Base-by-base conservation (phyloP, 2,113 vertebrate genomes). In the Lepisosteus oculatus region DNA sequence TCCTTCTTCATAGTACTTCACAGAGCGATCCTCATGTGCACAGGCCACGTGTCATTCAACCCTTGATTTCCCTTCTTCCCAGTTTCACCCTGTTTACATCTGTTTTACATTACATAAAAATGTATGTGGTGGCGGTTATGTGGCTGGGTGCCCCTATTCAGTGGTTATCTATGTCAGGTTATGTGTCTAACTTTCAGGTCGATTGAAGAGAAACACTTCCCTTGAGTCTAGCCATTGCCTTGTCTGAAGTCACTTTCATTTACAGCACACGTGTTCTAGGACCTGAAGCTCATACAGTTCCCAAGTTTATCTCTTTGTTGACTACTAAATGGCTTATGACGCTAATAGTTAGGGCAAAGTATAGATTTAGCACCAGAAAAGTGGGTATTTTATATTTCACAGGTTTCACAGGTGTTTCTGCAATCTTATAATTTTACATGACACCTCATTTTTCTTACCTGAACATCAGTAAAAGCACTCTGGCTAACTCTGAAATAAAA, bases 91-190 rank as follows among this genome's bases (percentile, higher is more conserved):
- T 77, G 67, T 55, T 3, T 43, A 75, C 74, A 76, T 71, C 62
- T 9, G 69, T 79, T 81, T 73, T 72, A 57, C 68, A 0, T 75
- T 83, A 82, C 70, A 74, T 82, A 82, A 85, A 84, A 70, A 86
- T 86, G 83, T 87, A 29, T 29, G 29, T 29, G 29, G 29, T 29
- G 29, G 29, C 29, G 29, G 74, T 70, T 79, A 72, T 76, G 87
- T 83, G 84, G 84, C 85, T 84, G 79, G 75, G 61, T 88, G 80
- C 76, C 85, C 78, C 86, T 88, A 86, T 84, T 88, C 85, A 82
- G 87, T 84, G 84, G 57, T 55, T 63, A 70, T 67, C 54, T 44
- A 6, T 54, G 55, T 55, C 29, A 44, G 79, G 17, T 63, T 74
- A 82, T 71, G 74, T 75, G 76, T 63, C 70, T 56, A 54, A 15